These are phyloP conservation scores for Hemicrepidius hirtus DNA, from an alignment of 2,888 invertebrate species.

Conservation along the genomic window DNA sequence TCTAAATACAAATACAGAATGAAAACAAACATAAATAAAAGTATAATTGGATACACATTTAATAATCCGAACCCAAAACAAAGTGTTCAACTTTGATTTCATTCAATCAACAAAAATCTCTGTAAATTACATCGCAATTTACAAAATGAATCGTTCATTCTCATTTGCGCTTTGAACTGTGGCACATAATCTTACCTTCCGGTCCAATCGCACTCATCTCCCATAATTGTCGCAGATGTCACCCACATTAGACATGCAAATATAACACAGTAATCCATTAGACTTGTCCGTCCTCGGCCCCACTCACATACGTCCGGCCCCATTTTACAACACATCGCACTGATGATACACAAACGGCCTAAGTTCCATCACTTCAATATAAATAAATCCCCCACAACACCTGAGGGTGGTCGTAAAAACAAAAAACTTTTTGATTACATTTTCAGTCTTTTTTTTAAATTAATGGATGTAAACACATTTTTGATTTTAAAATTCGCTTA, in stretches of 20 bases:
- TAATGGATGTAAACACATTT: no score
- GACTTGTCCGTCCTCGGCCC: conserved; percentile 52
- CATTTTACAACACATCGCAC: conserved; percentile 53
- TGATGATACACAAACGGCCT: conserved; percentile 26
- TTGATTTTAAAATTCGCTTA: background rate
- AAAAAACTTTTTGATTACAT: background rate
- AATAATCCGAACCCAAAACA: no score
- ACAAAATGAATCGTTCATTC: conserved; percentile 7
- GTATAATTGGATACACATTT: no score
- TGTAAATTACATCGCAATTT: no score
- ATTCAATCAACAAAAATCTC: conserved; percentile 3
- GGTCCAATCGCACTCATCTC: conserved; percentile 82
- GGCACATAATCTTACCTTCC: conserved; percentile 75
- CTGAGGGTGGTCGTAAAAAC: background rate
- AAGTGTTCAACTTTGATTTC: background rate
- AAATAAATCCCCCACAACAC: background rate
- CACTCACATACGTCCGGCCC: conserved; percentile 53
- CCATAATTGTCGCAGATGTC: conserved; percentile 75
- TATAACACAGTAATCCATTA: conserved; percentile 62
- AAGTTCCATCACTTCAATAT: conserved; percentile 34
- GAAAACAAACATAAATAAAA: no score
- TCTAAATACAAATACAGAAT: no score
- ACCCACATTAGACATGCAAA: conserved; percentile 62
- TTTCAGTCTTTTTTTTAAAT: background rate
- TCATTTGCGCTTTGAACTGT: conserved; percentile 25